Conservation (phyloP, 2,113 vertebrate genomes). For the Polyodon spathula region DNA sequence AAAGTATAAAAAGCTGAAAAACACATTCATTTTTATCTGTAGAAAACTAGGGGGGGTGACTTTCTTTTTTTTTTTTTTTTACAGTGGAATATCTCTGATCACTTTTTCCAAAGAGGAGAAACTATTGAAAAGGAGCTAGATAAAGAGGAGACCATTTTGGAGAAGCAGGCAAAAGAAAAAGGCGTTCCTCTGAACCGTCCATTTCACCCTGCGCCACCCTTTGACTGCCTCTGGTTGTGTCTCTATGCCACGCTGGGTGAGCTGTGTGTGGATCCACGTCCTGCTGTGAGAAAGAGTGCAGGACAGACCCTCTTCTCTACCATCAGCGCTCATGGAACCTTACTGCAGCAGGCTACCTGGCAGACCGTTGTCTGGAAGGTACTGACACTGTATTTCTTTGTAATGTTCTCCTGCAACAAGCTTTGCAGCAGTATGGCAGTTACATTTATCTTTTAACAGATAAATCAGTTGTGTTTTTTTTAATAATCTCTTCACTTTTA, state of each 20-base stretch:
- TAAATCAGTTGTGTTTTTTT: too few relatives aligned
- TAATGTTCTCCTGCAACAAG: too few relatives aligned
- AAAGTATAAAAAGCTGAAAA: too few relatives aligned
- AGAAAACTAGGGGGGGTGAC: too few relatives aligned
- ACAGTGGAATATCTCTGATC: conserved; percentile 98
- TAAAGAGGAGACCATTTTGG: conserved; percentile 74
- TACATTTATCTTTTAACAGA: too few relatives aligned
- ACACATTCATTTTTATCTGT: too few relatives aligned
- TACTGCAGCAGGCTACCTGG: conserved; percentile 90
- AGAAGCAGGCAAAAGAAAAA: conserved; percentile 84
- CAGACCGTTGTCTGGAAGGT: conserved; percentile 96
- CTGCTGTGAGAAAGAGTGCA: conserved; percentile 90
- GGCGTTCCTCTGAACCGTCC: conserved; percentile 80
- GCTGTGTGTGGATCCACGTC: conserved; percentile 87
- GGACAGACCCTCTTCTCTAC: conserved; percentile 95
- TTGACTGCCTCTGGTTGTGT: conserved; percentile 94
- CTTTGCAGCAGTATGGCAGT: too few relatives aligned
- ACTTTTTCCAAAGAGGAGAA: conserved; percentile 97
- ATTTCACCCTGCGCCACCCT: conserved; percentile 89
- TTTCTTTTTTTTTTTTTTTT: conserved; percentile 26
- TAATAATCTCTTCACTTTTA: too few relatives aligned
- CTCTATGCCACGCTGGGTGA: conserved; percentile 91
- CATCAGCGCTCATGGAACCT: conserved; percentile 87
- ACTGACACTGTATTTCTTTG: conserved; percentile 25
- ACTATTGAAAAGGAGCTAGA: conserved; percentile 86